A percentile compares a stretch with the other conserved stretches of the same genome.
Evolutionary conservation across 1,140 invertebrate genomes (phyloP).

Genomic region (Bilobella aurantiaca): DNA sequence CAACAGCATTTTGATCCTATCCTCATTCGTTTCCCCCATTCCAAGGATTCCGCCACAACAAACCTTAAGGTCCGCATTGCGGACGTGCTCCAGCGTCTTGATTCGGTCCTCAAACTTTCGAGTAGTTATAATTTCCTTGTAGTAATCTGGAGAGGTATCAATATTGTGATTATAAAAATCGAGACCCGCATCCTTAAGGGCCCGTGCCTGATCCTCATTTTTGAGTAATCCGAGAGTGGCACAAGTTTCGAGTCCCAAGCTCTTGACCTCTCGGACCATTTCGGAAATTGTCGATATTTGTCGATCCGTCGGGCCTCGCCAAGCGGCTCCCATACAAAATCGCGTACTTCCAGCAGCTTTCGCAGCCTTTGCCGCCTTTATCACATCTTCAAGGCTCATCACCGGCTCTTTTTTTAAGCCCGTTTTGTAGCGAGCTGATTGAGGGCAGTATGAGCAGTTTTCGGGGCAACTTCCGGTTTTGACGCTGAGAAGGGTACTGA

Average conservation of each 20-base stretch:
- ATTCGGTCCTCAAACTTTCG: slow-evolving; percentile 26
- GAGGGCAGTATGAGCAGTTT: slow-evolving; percentile 33
- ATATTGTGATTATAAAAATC: slow-evolving; percentile 35
- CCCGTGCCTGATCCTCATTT: slow-evolving; percentile 20
- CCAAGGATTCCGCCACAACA: slow-evolving; percentile 34
- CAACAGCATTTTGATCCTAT: slow-evolving; percentile 19
- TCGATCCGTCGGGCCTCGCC: slow-evolving; percentile 19
- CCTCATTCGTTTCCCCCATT: slow-evolving; percentile 26
- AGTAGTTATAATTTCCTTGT: slow-evolving; percentile 30
- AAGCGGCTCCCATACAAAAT: slow-evolving; percentile 36
- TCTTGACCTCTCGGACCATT: slow-evolving; percentile 31
- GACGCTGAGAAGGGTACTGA: slow-evolving; percentile 28
- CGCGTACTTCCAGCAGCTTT: slow-evolving; percentile 25
- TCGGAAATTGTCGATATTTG: slow-evolving; percentile 15
- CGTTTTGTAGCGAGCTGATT: slow-evolving; percentile 28
- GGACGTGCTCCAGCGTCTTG: slow-evolving; percentile 30
- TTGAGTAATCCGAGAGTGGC: slow-evolving; percentile 29
- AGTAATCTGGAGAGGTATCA: slow-evolving; percentile 33
- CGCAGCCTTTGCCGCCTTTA: slow-evolving; percentile 20
- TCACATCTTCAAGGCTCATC: slow-evolving; percentile 23
- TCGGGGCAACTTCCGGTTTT: slow-evolving; percentile 34
- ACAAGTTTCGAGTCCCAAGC: slow-evolving; percentile 33
- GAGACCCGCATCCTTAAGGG: slow-evolving; percentile 28
- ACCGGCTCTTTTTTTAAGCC: slow-evolving; percentile 21
- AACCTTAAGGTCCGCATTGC: slow-evolving; percentile 29